phyloP scores from a whole-genome alignment of 2,113 vertebrate species.

The Hydrochoerus hydrochaeris region DNA sequence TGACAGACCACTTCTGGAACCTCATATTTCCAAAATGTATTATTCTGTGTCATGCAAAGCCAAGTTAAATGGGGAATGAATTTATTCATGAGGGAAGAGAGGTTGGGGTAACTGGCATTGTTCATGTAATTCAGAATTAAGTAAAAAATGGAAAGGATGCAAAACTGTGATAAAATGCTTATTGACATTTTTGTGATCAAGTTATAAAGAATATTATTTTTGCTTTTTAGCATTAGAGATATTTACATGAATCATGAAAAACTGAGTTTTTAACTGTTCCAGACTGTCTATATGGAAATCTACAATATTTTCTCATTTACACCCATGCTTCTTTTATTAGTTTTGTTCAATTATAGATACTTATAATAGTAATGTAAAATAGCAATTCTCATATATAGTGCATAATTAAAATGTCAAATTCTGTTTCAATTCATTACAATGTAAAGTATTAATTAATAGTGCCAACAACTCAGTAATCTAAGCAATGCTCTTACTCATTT shows the following conservation, averaged over 20 bases:
- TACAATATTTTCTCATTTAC: neutral
- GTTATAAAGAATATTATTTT: constrained; percentile 25
- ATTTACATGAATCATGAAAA: neutral
- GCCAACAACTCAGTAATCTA: neutral
- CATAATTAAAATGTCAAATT: neutral
- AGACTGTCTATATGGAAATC: neutral
- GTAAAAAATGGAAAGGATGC: constrained; percentile 65
- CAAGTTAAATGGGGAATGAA: constrained; percentile 61
- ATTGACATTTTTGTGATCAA: constrained; percentile 34
- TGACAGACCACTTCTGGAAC: constrained; percentile 73
- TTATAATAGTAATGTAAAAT: neutral
- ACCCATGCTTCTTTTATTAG: neutral
- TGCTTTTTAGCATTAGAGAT: constrained; percentile 26
- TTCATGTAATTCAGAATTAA: constrained; percentile 28
- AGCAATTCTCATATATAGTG: neutral
- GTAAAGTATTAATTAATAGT: neutral
- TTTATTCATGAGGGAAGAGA: constrained; percentile 68
- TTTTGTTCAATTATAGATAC: neutral
- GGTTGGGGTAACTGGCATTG: neutral
- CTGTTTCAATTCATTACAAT: neutral
- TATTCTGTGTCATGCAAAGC: constrained; percentile 53
- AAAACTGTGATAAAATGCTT: constrained; percentile 9
- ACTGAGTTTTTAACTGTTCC: constrained; percentile 1
- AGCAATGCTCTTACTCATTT: neutral
- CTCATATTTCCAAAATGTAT: constrained; percentile 64